Conservation (phyloP, 2,888 invertebrate genomes). For the Serripes groenlandicus region DNA sequence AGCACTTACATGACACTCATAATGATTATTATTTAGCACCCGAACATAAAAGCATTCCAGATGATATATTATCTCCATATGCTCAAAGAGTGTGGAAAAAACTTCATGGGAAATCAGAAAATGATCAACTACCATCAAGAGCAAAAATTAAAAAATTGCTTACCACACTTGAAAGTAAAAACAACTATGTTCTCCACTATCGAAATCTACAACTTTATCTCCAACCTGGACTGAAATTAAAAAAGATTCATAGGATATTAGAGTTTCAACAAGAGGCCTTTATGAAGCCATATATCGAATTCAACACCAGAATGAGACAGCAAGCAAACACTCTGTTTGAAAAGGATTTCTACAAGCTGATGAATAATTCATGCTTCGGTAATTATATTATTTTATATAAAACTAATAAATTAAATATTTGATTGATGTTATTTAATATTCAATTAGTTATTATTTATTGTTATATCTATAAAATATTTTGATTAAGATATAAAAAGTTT, state of each 20-base stretch:
- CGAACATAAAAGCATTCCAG: constrained; percentile 57
- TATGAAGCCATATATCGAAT: constrained; percentile 82
- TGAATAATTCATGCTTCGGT: constrained; percentile 73
- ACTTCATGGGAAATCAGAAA: too few species aligned
- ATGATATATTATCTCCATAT: constrained; percentile 52
- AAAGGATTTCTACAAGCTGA: constrained; percentile 79
- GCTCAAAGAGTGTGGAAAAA: constrained; percentile 46
- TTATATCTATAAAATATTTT: too few species aligned
- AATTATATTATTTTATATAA: too few species aligned
- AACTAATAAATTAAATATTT: too few species aligned
- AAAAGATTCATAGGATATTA: constrained; percentile 78
- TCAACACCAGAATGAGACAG: constrained; percentile 72
- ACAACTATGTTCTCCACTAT: constrained; percentile 82
- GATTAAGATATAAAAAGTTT: too few species aligned
- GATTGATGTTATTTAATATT: too few species aligned
- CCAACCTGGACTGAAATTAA: constrained; percentile 70
- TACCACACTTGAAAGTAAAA: constrained; percentile 66
- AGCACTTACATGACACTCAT: constrained; percentile 82
- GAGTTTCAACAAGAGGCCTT: constrained; percentile 80
- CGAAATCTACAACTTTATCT: constrained; percentile 80
- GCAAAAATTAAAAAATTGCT: constrained; percentile 69
- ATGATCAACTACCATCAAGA: constrained; percentile 29
- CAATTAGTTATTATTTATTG: too few species aligned
- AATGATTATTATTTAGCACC: constrained; percentile 81
- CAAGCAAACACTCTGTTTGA: constrained; percentile 80